Conservation (phyloP, 2,888 invertebrate species). For the Capitulum mitella region DNA sequence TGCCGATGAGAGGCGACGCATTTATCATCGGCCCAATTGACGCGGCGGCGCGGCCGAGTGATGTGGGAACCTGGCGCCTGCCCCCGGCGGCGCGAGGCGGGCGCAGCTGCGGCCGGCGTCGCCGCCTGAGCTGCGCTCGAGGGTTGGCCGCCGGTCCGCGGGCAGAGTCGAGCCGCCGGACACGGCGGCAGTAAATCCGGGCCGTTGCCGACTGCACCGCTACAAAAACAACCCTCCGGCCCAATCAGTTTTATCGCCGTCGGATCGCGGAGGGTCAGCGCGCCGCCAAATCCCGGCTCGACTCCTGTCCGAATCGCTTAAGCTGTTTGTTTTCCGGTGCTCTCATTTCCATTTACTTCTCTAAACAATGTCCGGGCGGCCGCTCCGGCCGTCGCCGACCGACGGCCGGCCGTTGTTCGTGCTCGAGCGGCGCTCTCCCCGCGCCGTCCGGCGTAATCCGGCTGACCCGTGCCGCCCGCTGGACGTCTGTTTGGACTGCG, state of each 20-base stretch:
- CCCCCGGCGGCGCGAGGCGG: no score
- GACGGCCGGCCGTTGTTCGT: background rate
- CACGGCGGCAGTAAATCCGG: no score
- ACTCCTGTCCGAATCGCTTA: constrained; percentile 17
- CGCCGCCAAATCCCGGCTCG: constrained; percentile 7
- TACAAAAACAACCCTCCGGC: constrained; percentile 11
- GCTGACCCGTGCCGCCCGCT: background rate
- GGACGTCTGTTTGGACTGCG: no score
- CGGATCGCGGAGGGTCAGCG: background rate
- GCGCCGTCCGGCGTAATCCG: background rate
- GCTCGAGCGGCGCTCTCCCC: background rate
- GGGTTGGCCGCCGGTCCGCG: no score
- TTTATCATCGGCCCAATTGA: background rate
- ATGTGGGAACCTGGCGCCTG: background rate
- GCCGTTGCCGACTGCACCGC: background rate
- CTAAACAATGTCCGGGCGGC: background rate
- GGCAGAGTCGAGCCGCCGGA: background rate
- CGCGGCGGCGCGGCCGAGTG: background rate
- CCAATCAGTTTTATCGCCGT: background rate
- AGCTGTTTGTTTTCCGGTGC: constrained; percentile 19
- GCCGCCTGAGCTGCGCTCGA: no score
- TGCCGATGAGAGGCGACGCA: background rate
- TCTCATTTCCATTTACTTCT: constrained; percentile 8
- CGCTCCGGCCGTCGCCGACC: background rate
- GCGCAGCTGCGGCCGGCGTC: no score